Percentiles rank a stretch among this genome's conserved stretches.
Conservation (phyloP, 2,113 vertebrate genomes). For the Strix aluco region DNA sequence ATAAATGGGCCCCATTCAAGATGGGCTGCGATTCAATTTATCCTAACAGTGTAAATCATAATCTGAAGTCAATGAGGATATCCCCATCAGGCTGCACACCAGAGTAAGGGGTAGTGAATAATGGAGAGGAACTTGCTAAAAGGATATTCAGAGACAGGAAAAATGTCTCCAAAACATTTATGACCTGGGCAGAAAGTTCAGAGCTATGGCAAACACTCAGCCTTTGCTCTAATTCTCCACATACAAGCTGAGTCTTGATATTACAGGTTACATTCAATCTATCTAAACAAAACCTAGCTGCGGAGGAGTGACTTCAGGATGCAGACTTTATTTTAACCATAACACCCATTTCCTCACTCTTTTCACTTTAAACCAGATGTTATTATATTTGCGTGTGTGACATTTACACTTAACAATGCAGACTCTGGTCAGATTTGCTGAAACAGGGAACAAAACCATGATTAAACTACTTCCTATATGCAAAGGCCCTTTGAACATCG, state of each 20-base stretch:
- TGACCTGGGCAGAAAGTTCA: background rate
- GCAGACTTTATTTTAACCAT: conserved; percentile 8
- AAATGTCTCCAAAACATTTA: background rate
- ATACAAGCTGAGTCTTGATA: background rate
- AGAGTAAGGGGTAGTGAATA: background rate
- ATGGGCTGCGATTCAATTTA: background rate
- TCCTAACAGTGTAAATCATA: accelerated
- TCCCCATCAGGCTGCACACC: background rate
- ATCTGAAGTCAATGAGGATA: background rate
- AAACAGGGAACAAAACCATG: conserved; percentile 29
- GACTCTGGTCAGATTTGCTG: background rate
- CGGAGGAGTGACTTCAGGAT: conserved; percentile 16
- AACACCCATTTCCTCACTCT: conserved; percentile 44
- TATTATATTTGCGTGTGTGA: background rate
- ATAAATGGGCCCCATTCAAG: background rate
- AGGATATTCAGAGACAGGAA: background rate
- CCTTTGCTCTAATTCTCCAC: background rate
- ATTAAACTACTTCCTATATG: conserved; percentile 36
- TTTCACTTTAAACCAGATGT: conserved; percentile 54
- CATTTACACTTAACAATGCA: conserved; percentile 43
- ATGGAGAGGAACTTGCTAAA: background rate
- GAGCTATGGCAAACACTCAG: background rate
- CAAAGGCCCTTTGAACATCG: conserved; percentile 13
- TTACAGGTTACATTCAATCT: background rate
- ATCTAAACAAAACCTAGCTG: background rate